These are phyloP conservation scores for Eupeodes latifasciatus DNA, from an alignment of 2,888 invertebrate genomes.

Conservation along the genomic window DNA sequence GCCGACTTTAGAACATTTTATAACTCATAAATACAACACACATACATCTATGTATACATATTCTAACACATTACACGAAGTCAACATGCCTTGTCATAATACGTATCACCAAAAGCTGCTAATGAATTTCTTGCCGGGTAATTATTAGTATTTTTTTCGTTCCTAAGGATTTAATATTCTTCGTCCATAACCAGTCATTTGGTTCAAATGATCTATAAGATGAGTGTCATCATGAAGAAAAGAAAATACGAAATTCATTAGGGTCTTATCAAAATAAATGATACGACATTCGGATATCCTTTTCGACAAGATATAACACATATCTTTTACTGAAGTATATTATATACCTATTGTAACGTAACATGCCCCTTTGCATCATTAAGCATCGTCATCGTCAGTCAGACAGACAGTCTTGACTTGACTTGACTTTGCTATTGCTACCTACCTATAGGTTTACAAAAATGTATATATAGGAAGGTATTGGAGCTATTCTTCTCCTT, in stretches of 20 bases:
- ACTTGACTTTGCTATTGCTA: conserved; percentile 43
- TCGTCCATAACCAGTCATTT: conserved; percentile 42
- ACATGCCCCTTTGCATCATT: conserved; percentile 67
- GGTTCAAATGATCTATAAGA: conserved; percentile 54
- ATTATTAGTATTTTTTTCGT: conserved; percentile 34
- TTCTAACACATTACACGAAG: background rate
- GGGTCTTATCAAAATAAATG: conserved; percentile 76
- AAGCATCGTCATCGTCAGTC: conserved; percentile 44
- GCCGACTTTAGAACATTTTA: background rate
- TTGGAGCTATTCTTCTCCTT: conserved; percentile 37
- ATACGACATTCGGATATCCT: conserved; percentile 76
- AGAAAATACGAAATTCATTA: conserved; percentile 76
- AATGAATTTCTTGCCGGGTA: conserved; percentile 66
- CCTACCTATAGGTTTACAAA: conserved; percentile 28
- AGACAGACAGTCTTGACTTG: conserved; percentile 9
- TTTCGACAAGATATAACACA: conserved; percentile 68
- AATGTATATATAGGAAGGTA: background rate
- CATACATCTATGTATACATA: too few relatives aligned
- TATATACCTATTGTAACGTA: conserved; percentile 33
- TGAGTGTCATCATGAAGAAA: conserved; percentile 71
- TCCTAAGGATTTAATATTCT: conserved; percentile 41
- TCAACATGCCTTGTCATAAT: conserved; percentile 56
- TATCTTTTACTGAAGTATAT: conserved; percentile 32
- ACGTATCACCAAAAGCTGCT: conserved; percentile 7
- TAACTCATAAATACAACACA: too few relatives aligned